Base-by-base conservation (phyloP, 2,888 invertebrate genomes). In the Chrysomela aeneicollis region DNA sequence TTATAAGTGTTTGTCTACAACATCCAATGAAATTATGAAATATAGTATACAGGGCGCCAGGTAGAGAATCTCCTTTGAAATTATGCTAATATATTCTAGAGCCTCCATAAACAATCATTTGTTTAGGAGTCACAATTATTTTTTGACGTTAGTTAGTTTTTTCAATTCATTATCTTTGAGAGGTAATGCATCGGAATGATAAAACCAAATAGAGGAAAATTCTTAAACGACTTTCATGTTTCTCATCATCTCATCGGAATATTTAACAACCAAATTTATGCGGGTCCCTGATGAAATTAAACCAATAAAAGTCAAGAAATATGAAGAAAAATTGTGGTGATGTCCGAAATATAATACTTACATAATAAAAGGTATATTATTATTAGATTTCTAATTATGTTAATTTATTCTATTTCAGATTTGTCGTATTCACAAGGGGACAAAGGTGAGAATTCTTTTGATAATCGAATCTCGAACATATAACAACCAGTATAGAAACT, bases 1-100 rank as follows among this genome's bases (percentile, higher is more conserved):
- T 15, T 42, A 42, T 42, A 10, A 42, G 42, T 42, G 42, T 42
- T 42, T 15, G 42, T 42, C 42, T 42, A 42, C 42, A 50, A 49
- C 55, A 57, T 50, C 42, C 46, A 52, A 64, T 64, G 61, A 67
- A 68, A 73, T 70, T 68, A 72, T 74, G 71, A 74, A 70, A 72
- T 74, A 74, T 70, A 63, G 64, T 32, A 35, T 63, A 54, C 37
- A 58, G 61, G 74, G 73, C 74, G 74, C 74, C 74, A 70, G 57
- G 68, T 68, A 71, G 68, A 69, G 68, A 66, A 59, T 59, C 61
- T 69, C 57, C 60, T 63, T 64, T 63, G 61, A 71, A 70, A 69
- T 71, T 70, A 71, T 72, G 71, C 19, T 71, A 73, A 73, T 73
- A 64, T 71, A 73, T 73, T 71, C 73, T 64, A 61, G 67, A 59